phyloP scores from a whole-genome alignment of 2,888 invertebrate genomes.

The Microchrysa polita region DNA sequence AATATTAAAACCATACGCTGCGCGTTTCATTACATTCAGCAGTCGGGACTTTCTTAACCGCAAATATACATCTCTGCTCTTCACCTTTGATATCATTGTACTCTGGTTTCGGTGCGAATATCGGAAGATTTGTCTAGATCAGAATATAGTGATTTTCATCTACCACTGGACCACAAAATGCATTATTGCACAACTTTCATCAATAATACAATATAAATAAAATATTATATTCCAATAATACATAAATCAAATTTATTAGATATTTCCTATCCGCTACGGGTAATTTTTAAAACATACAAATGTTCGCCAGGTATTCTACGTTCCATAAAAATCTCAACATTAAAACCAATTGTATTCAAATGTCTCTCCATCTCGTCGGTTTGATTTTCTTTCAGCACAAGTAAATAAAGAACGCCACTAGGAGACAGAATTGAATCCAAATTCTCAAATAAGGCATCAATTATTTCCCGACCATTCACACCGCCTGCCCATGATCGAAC shows the following conservation, averaged over 20 bases:
- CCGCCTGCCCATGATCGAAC: constrained; percentile 80
- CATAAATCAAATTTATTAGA: neutral
- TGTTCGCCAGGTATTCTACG: constrained; percentile 88
- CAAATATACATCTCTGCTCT: no score
- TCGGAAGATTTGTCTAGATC: no score
- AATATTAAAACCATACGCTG: no score
- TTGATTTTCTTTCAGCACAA: constrained; percentile 90
- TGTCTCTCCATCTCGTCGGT: constrained; percentile 74
- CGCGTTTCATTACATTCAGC: no score
- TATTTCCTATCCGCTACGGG: constrained; percentile 1
- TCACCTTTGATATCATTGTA: no score
- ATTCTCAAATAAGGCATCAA: constrained; percentile 75
- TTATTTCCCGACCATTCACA: constrained; percentile 77
- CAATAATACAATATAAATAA: no score
- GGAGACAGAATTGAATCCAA: constrained; percentile 77
- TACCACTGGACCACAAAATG: no score
- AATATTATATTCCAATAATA: neutral
- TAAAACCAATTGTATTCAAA: constrained; percentile 70
- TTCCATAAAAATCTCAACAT: constrained; percentile 71
- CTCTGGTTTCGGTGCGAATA: no score
- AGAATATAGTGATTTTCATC: no score
- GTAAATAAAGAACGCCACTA: constrained; percentile 84
- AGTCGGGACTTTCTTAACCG: no score
- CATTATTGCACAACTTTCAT: no score
- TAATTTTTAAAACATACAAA: constrained; percentile 82